Evolutionary conservation across 2,797 vertebrate species (phyloP), one percentile per base, ranked within the genome.

Genomic region (Dromococcyx pavoninus): DNA sequence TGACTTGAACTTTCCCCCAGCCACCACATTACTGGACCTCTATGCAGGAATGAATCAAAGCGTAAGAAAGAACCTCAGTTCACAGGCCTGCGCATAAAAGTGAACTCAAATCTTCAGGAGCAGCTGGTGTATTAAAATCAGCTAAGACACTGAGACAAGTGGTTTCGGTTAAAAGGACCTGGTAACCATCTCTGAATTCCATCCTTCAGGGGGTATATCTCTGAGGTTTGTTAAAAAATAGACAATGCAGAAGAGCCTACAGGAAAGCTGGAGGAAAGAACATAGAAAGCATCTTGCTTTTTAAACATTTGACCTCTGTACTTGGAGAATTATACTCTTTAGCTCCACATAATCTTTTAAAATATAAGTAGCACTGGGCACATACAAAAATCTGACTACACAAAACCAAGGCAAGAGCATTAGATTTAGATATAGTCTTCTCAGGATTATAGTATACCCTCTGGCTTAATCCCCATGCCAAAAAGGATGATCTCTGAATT

Each of bases 401-500:
- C 37, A 80, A 92, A 83, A 75, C 44, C 57, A 73, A 18, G 80
- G 43, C 54, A 75, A 93, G 11, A 80, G 21, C 15, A 7, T 71
- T 64, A 67, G 48, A 64, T 71, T 61, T 74, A 69, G 53, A 86
- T 30, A 28, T 0, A 65, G 54, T 46, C 46, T 75, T 80, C 65
- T 75, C 75, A 88, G 50, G 76, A 80, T 94, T 94, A 78, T 32
- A 72, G 73, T 33, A 66, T 39, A 86, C 65, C 30, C 54, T 86
- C 83, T 72, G 54, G 58, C n/a, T 94, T 93, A 94, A 91, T 92
- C 58, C 22, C 35, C 86, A 27, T 41, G 54, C 41, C 85, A 83
- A 41, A 81, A 93, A 62, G 75, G 56, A 86, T 86, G 75, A 81
- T 81, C 48, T 88, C 62, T 81, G 62, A 86, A 84, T 89, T 81